Evolutionary conservation across 2,888 invertebrate species (phyloP).

Genomic region (Lymantria monacha): DNA sequence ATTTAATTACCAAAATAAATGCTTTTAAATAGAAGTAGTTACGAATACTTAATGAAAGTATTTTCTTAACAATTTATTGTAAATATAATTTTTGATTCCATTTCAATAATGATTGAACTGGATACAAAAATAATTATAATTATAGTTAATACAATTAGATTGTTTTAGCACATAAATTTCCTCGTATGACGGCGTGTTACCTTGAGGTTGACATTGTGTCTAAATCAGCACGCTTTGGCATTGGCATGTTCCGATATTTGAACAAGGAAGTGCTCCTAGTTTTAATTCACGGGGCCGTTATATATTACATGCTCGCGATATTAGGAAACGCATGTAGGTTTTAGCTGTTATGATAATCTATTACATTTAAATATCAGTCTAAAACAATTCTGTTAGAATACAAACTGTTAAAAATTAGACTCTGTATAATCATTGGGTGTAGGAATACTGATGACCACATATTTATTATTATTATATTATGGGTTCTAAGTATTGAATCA

Average conservation of each 20-base stretch:
- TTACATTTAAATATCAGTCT: not conserved
- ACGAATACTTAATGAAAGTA: not conserved
- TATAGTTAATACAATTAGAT: conserved; percentile 29
- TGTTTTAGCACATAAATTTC: conserved; percentile 48
- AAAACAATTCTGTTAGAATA: not conserved
- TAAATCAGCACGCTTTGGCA: conserved; percentile 72
- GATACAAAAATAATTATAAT: too few species aligned
- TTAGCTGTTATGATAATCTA: not conserved
- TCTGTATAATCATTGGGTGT: not conserved
- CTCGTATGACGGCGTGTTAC: conserved; percentile 50
- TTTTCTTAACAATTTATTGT: not conserved
- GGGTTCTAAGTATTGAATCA: conserved; percentile 47
- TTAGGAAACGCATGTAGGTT: not conserved
- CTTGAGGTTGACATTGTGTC: conserved; percentile 72
- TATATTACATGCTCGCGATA: conserved; percentile 24
- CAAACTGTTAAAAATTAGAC: not conserved
- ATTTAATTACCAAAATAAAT: not conserved
- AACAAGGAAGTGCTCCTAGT: conserved; percentile 67
- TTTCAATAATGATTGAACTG: too few species aligned
- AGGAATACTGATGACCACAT: conserved; percentile 25
- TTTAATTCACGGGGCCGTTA: conserved; percentile 46
- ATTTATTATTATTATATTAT: conserved; percentile 23
- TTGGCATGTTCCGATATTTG: conserved; percentile 72
- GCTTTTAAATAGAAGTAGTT: too few species aligned
- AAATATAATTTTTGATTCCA: not conserved